These are phyloP conservation scores for Pachyrhynchus sulphureomaculatus DNA, from an alignment of 1,140 invertebrate species.

Conservation along the genomic window DNA sequence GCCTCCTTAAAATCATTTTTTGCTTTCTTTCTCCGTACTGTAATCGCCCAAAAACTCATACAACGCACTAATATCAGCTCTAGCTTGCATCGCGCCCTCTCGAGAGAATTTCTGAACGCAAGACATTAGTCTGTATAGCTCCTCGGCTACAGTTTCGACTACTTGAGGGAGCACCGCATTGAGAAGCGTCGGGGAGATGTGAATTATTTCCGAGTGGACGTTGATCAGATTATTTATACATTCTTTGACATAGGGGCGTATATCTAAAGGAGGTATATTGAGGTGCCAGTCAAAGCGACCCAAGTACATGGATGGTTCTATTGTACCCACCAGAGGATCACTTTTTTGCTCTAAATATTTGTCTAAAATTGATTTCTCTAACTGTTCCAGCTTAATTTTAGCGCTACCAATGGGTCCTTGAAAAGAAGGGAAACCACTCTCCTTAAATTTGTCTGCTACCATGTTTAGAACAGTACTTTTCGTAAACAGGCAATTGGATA, in stretches of 20 bases:
- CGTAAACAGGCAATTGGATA: slow-evolving; percentile 89
- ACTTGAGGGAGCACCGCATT: slow-evolving; percentile 79
- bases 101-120: slow-evolving; percentile 72
- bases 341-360: slow-evolving; percentile 90
- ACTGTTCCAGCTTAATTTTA: slow-evolving; percentile 59
- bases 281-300: slow-evolving; percentile 85
- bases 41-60: slow-evolving; percentile 57
- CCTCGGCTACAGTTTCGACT: slow-evolving; percentile 88
- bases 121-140: slow-evolving; percentile 81
- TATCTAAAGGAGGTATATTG: slow-evolving; percentile 70
- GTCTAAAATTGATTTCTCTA: slow-evolving; percentile 73
- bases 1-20: slow-evolving; percentile 63
- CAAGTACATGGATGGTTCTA: slow-evolving; percentile 94
- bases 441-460: slow-evolving; percentile 64
- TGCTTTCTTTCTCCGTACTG: slow-evolving; percentile 57
- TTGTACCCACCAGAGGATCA: slow-evolving; percentile 88
- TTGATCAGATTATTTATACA: slow-evolving; percentile 88
- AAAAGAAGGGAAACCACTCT: slow-evolving; percentile 70
- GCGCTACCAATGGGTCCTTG: slow-evolving; percentile 61
- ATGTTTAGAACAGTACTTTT: slow-evolving; percentile 70
- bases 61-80: slow-evolving; percentile 62
- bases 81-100: slow-evolving; percentile 68
- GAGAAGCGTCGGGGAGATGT: slow-evolving; percentile 77
- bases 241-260: slow-evolving; percentile 90
- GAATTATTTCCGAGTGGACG: slow-evolving; percentile 89